Evolutionary conservation across 2,113 vertebrate genomes (phyloP).

Genomic region (Colius striatus): DNA sequence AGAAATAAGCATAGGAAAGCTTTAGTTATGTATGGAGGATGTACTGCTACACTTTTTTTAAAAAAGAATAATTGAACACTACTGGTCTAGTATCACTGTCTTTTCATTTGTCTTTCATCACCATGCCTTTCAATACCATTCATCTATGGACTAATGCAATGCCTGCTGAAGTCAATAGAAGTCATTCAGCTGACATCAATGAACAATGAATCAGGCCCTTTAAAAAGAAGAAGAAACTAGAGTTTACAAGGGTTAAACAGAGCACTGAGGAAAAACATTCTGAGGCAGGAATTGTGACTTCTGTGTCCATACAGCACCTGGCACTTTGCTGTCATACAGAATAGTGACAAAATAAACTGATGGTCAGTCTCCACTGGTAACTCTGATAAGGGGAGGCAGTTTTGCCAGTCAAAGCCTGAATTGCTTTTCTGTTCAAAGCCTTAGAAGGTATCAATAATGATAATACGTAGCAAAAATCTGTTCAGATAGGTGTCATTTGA

Average conservation of each 20-base stretch:
- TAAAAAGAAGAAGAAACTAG: conserved; percentile 37
- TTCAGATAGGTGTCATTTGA: conserved; percentile 12
- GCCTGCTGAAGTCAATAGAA: conserved; percentile 56
- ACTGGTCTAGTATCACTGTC: background rate
- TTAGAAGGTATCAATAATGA: conserved; percentile 18
- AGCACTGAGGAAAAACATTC: background rate
- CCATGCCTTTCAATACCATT: conserved; percentile 53
- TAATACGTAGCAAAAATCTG: conserved; percentile 28
- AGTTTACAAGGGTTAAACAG: conserved; percentile 59
- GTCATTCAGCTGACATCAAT: conserved; percentile 58
- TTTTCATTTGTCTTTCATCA: conserved; percentile 61
- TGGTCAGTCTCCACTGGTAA: background rate
- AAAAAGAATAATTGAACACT: conserved; percentile 8
- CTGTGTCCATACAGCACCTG: background rate
- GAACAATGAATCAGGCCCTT: conserved; percentile 51
- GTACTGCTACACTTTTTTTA: background rate
- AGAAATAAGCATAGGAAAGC: background rate
- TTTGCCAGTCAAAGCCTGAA: background rate
- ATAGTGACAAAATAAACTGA: background rate
- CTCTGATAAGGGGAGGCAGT: background rate
- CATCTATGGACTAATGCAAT: conserved; percentile 60
- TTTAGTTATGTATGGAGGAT: background rate
- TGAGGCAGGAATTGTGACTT: background rate
- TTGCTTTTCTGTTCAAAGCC: background rate
- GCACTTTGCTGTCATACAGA: background rate